Evolutionary conservation across 2,797 vertebrate genomes (phyloP), one percentile per base, ranked within the genome.

Genomic region (Acanthis flammea): DNA sequence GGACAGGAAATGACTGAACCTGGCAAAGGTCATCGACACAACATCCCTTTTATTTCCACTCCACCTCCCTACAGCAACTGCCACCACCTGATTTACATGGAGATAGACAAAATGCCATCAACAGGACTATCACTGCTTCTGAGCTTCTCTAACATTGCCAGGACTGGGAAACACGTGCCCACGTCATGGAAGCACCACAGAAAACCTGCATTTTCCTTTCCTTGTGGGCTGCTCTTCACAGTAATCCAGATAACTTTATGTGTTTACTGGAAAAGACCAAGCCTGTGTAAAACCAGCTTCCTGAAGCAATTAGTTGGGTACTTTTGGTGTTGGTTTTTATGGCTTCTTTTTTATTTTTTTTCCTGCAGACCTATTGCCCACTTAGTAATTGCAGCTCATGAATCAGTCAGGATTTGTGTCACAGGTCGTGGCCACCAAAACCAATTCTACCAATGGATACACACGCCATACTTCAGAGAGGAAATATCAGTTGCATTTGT

Each of bases 1-100:
- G 95, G 96, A 96, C 94, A 98, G 99, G 99, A 99, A 99, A 98
- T 98, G 98, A 98, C 98, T 96, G 97, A 94, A 97, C 97, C 98
- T 98, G 98, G 92, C 98, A 98, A 97, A 96, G 96, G 91, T 96
- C 79, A 90, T 88, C 44, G 8, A 73, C 86, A 96, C 96, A 97
- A 94, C 93, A 96, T 94, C 97, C 96, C 98, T 96, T 96, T 97
- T 90, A 94, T 72, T 96, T 94, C 96, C 97, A 93, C 91, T 60
- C 94, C 91, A 82, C 96, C 97, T 93, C 96, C 86, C 76, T 67
- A 73, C 81, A 61, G 78, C 25, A 30, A 85, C 91, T 90, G 91
- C 94, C 74, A 82, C 78, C 87, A 94, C 94, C 88, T 79, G 97
- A 97, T 97, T 93, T 97, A 97, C 97, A 96, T 63, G n/a, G 76